Percentiles rank a stretch among this genome's conserved stretches.
phyloP scores from a whole-genome alignment of 2,888 invertebrate species.

The Thelaira solivaga region DNA sequence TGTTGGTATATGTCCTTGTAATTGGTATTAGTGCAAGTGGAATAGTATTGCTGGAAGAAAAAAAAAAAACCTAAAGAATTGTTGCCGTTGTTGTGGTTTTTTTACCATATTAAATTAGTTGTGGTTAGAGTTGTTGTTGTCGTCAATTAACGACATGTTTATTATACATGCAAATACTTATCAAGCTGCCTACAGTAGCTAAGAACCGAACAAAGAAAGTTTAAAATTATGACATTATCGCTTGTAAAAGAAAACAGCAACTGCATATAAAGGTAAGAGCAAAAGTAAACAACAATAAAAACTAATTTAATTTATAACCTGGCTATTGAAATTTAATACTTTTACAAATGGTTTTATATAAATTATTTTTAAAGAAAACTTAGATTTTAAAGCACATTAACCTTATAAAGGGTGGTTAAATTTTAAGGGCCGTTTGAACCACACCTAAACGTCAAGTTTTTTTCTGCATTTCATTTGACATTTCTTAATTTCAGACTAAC shows the following conservation, averaged over 20 bases:
- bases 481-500: too few relatives aligned
- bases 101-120: constrained; percentile 31
- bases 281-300: background rate
- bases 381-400: too few relatives aligned
- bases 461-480: too few relatives aligned
- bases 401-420: too few relatives aligned
- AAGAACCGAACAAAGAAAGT: constrained; percentile 21
- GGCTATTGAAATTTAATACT: background rate
- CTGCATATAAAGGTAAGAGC: background rate
- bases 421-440: too few relatives aligned
- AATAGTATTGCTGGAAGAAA: constrained; percentile 43
- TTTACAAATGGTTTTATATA: too few relatives aligned
- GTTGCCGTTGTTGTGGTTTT: constrained; percentile 18
- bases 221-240: constrained; percentile 61
- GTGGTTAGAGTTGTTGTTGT: constrained; percentile 48
- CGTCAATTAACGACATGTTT: constrained; percentile 62
- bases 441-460: too few relatives aligned
- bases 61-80: constrained; percentile 10
- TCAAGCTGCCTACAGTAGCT: constrained; percentile 39
- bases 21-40: constrained; percentile 11
- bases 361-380: too few relatives aligned
- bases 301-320: constrained; percentile 5
- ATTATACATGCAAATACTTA: constrained; percentile 60
- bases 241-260: constrained; percentile 28
- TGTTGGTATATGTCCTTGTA: too few relatives aligned